phyloP scores from a whole-genome alignment of 2,888 invertebrate species.

The Agapetus fuscipes region DNA sequence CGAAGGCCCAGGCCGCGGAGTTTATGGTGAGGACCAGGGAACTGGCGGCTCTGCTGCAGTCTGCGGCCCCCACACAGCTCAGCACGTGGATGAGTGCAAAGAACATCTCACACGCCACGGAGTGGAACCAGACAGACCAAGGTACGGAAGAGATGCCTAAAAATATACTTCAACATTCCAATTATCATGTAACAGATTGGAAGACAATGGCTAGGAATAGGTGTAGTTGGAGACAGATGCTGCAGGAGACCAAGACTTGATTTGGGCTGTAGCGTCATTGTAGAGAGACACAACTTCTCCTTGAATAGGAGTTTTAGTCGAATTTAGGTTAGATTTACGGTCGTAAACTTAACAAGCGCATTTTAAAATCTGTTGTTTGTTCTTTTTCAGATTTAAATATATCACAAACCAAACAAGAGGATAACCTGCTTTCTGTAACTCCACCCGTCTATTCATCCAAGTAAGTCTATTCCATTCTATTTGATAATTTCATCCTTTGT shows the following conservation, averaged over 20 bases:
- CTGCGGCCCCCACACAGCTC: slow-evolving; percentile 10
- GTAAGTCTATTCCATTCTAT: no score
- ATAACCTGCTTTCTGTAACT: slow-evolving; percentile 35
- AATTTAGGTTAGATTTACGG: no score
- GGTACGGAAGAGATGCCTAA: no score
- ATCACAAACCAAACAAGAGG: slow-evolving; percentile 23
- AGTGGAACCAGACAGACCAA: slow-evolving; percentile 14
- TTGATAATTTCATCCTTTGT: no score
- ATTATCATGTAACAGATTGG: slow-evolving; percentile 45
- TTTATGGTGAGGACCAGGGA: slow-evolving; percentile 15
- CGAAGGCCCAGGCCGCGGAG: slow-evolving; percentile 17
- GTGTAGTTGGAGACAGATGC: no score
- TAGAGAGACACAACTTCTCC: no score
- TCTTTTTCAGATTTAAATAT: slow-evolving; percentile 31
- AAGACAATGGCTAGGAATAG: slow-evolving; percentile 61
- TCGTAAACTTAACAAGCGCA: no score
- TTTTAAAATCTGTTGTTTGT: no score
- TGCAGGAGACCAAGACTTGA: no score
- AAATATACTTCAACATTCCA: slow-evolving; percentile 23
- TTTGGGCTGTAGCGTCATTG: no score
- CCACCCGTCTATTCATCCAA: slow-evolving; percentile 27
- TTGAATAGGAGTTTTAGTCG: no score
- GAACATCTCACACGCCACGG: slow-evolving; percentile 16
- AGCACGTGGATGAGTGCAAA: slow-evolving; percentile 11
- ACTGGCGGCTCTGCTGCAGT: slow-evolving; percentile 14